phyloP scores from a whole-genome alignment of 2,113 vertebrate species.

The Hyaena hyaena region DNA sequence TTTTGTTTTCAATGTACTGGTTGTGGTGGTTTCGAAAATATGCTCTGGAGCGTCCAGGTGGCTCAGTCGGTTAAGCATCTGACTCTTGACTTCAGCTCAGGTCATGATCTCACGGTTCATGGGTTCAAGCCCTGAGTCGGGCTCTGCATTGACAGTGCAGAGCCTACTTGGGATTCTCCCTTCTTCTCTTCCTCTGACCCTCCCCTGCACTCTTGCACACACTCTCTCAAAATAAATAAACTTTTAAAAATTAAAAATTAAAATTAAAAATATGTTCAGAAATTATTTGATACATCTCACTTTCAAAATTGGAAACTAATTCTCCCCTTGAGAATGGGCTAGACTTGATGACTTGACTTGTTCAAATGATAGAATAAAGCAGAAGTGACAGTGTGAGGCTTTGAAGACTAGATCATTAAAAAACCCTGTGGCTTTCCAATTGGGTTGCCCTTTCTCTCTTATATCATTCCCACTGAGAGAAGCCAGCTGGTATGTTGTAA shows the following conservation, averaged over 20 bases:
- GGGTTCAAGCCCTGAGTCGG: too few relatives aligned
- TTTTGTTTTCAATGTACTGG: not conserved
- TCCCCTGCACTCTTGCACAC: too few relatives aligned
- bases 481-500: not conserved
- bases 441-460: not conserved
- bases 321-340: not conserved
- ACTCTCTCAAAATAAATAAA: too few relatives aligned
- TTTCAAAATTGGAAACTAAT: not conserved
- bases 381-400: not conserved
- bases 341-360: not conserved
- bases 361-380: not conserved
- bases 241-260: too few relatives aligned
- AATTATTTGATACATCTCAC: not conserved
- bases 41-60: not conserved
- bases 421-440: not conserved
- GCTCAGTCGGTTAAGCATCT: too few relatives aligned
- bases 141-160: too few relatives aligned
- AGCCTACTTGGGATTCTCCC: too few relatives aligned
- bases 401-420: not conserved
- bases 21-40: not conserved
- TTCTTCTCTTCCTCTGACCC: too few relatives aligned
- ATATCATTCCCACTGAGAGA: not conserved
- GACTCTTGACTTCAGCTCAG: too few relatives aligned
- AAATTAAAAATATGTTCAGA: not conserved
- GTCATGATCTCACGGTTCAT: too few relatives aligned